Conservation (phyloP, 2,888 invertebrate genomes). For the Eupithecia abbreviata region DNA sequence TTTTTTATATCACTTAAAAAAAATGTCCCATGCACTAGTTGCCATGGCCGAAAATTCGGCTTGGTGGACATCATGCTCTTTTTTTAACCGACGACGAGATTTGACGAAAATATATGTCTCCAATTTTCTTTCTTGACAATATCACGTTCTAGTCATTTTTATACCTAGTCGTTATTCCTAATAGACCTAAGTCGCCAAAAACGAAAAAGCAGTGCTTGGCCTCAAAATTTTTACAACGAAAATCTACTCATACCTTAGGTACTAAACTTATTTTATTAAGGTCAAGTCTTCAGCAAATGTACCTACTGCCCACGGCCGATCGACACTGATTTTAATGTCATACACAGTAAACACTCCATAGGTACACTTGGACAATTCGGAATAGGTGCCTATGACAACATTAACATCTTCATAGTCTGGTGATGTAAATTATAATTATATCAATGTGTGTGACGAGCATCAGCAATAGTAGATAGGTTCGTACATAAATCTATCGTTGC, state of each 20-base stretch:
- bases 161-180: too few species aligned
- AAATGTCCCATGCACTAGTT: too few species aligned
- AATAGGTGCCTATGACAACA: neutral
- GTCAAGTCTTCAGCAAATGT: neutral
- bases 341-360: neutral
- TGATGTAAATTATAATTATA: too few species aligned
- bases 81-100: neutral
- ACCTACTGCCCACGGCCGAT: neutral
- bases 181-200: too few species aligned
- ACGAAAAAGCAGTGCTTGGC: neutral
- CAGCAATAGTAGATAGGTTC: neutral
- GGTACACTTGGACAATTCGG: neutral
- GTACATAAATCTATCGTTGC: neutral
- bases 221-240: neutral
- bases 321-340: neutral
- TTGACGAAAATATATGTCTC: neutral
- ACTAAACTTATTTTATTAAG: neutral
- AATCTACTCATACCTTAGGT: neutral
- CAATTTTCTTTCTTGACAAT: too few species aligned
- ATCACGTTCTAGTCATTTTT: too few species aligned
- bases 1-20: too few species aligned
- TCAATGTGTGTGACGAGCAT: neutral
- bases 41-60: too few species aligned
- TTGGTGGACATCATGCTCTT: too few species aligned
- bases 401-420: slow-evolving; percentile 1